Evolutionary conservation across 2,888 invertebrate species (phyloP).

Genomic region (Zygaena filipendulae): DNA sequence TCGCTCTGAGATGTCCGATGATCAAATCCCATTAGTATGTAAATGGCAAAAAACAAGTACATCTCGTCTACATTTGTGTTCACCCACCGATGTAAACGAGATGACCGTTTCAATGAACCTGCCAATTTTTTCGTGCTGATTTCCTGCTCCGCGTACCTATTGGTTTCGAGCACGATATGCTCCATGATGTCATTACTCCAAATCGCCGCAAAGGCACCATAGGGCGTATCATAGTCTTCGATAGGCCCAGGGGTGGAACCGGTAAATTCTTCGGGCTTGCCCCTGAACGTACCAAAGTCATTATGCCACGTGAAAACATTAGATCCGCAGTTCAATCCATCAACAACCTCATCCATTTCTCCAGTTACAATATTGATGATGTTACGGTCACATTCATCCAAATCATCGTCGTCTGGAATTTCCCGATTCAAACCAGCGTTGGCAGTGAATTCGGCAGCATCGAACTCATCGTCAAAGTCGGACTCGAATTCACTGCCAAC

Average conservation of each 20-base stretch:
- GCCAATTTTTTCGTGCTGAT: slow-evolving; percentile 9
- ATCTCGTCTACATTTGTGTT: slow-evolving; percentile 16
- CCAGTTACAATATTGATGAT: slow-evolving; percentile 8
- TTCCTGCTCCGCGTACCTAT: slow-evolving; percentile 17
- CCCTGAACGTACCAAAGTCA: slow-evolving; percentile 15
- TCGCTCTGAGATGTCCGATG: slow-evolving; percentile 9
- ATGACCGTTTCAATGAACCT: slow-evolving; percentile 6
- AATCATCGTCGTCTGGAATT: slow-evolving; percentile 17
- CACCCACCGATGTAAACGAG: slow-evolving; percentile 15
- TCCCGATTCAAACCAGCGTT: neutral
- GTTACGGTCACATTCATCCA: slow-evolving; percentile 10
- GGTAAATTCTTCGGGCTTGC: slow-evolving; percentile 15
- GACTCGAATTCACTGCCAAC: slow-evolving; percentile 10
- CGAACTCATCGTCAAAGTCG: slow-evolving; percentile 14
- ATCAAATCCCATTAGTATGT: slow-evolving; percentile 18
- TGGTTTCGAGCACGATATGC: slow-evolving; percentile 17
- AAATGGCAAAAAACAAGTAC: slow-evolving; percentile 14
- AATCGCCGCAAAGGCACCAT: slow-evolving; percentile 17
- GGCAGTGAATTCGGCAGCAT: slow-evolving; percentile 8
- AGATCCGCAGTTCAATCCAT: slow-evolving; percentile 9
- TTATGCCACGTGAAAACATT: slow-evolving; percentile 8
- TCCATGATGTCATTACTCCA: slow-evolving; percentile 16
- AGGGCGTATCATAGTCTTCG: slow-evolving; percentile 13
- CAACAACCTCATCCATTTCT: slow-evolving; percentile 17
- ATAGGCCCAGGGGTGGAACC: slow-evolving; percentile 17